Evolutionary conservation across 1,140 invertebrate genomes (phyloP), one percentile per base, ranked within the genome.

Genomic region (Agraylea sexmaculata): DNA sequence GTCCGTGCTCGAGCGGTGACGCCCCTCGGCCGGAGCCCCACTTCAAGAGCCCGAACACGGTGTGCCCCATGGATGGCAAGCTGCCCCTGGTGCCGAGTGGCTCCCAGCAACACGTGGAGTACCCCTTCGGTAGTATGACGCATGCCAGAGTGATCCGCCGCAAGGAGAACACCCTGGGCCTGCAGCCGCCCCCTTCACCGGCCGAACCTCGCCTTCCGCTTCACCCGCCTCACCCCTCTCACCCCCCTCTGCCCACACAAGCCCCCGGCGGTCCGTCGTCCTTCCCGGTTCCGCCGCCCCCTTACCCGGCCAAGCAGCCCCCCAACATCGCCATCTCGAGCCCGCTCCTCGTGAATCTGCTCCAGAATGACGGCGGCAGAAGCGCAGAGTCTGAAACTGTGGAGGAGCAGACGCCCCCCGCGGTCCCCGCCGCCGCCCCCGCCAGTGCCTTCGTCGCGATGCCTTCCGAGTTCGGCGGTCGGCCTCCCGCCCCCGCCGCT

Each of bases 41-140:
- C 51, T 86, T 86, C 62, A 80, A 82, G 57, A 85, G 82, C 27
- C 82, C 82, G 23, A 87, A 86, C 59, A 84, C 84, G 31, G 80
- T 87, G 19, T 85, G 83, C 39, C 82, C 83, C 1, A 75, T 80
- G 60, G 81, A 84, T 54, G 77, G 77, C 53, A 75, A 77, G 58
- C 70, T 77, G 41, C 75, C 73, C 19, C 58, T 62, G 40, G 62
- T 64, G 45, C 60, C 68, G 49, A 59, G 61, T 12, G 55, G 66
- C 32, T 54, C 67, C 15, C 48, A 64, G 1, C 36, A 29, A 1
- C 50, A 70, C 12, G 52, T 64, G 64, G 64, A 77, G 51, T 89
- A 83, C 62, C 85, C 87, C 12, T 91, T 88, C 58, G 80, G 83
- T 47, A 88, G 85, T 59, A 89, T 91, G 86, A 86, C 83, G 36